Conservation (phyloP, 2,888 invertebrate genomes). For the Netelia fuscicornis region DNA sequence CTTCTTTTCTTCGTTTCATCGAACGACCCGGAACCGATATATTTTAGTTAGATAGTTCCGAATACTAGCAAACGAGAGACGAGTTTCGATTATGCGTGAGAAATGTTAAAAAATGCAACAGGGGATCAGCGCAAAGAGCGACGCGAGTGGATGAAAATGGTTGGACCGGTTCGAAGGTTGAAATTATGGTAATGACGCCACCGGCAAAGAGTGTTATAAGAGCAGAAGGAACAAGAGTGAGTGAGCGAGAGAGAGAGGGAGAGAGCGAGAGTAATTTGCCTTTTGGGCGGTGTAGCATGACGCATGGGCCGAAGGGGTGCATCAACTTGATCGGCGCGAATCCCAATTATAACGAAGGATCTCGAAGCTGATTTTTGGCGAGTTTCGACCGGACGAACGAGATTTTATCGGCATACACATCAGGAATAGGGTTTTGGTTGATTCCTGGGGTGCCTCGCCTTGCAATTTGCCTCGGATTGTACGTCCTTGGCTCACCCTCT, state of each 20-base stretch:
- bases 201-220: slow-evolving; percentile 58
- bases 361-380: slow-evolving; percentile 11
- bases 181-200: slow-evolving; percentile 67
- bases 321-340: slow-evolving; percentile 60
- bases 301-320: slow-evolving; percentile 29
- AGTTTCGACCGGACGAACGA: slow-evolving; percentile 13
- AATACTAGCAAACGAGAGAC: not conserved
- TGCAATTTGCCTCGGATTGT: slow-evolving; percentile 54
- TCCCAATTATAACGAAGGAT: slow-evolving; percentile 62
- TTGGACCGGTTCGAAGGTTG: slow-evolving; percentile 46
- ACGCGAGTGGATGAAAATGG: slow-evolving; percentile 60
- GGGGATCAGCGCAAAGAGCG: slow-evolving; percentile 37
- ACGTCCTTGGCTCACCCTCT: slow-evolving; percentile 35
- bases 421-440: slow-evolving; percentile 18
- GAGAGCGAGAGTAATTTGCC: slow-evolving; percentile 44
- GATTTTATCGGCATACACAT: slow-evolving; percentile 22
- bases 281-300: slow-evolving; percentile 40
- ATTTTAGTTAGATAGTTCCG: not conserved
- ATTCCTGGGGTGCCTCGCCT: slow-evolving; percentile 19
- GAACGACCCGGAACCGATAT: slow-evolving; percentile 34
- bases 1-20: not conserved
- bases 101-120: slow-evolving; percentile 28
- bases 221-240: slow-evolving; percentile 9
- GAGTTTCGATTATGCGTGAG: slow-evolving; percentile 5
- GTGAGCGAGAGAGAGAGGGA: not conserved